These are phyloP conservation scores for Eulemur albifrons DNA, from an alignment of 2,797 vertebrate species.

Conservation along the genomic window DNA sequence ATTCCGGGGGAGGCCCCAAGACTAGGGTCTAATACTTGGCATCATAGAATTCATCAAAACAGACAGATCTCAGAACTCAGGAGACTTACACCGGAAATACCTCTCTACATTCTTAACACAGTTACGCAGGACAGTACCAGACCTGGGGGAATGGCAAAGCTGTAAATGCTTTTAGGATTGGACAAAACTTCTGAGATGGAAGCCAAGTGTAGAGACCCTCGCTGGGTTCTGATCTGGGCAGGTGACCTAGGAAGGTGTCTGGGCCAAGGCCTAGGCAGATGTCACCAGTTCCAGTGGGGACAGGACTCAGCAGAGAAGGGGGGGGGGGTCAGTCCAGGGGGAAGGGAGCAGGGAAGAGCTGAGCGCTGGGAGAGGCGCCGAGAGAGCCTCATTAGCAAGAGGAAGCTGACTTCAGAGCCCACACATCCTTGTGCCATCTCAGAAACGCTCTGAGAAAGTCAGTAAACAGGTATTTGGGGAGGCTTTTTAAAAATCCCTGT, in stretches of 20 bases:
- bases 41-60: not conserved
- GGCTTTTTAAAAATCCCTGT: slow-evolving; percentile 70
- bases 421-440: not conserved
- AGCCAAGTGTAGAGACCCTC: not conserved
- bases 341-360: not conserved
- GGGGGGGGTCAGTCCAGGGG: not conserved
- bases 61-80: not conserved
- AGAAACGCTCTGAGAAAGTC: slow-evolving; percentile 20
- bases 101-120: not conserved
- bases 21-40: not conserved
- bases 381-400: slow-evolving; percentile 50
- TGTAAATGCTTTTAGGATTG: not conserved
- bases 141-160: not conserved
- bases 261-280: not conserved
- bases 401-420: not conserved
- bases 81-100: not conserved
- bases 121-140: not conserved
- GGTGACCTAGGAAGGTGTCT: not conserved
- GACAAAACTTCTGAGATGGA: not conserved
- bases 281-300: not conserved
- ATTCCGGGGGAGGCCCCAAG: not conserved
- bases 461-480: slow-evolving; percentile 73
- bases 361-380: not conserved
- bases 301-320: not conserved
- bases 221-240: no score